Conservation (phyloP, 2,113 vertebrate genomes). For the Psilopsiagon aurifrons region DNA sequence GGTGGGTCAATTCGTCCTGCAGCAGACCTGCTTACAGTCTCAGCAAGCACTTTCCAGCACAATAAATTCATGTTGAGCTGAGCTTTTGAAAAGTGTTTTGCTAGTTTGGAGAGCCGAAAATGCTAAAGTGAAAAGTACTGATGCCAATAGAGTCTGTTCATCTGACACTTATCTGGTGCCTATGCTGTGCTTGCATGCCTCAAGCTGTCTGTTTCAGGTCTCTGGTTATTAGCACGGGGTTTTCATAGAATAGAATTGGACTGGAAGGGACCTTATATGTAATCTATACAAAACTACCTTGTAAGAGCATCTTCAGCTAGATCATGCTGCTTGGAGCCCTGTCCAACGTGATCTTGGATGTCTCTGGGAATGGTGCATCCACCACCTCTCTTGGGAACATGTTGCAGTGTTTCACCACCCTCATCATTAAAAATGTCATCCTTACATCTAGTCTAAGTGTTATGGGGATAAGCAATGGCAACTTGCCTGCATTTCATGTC, state of each 20-base stretch:
- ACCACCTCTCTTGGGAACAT: not conserved
- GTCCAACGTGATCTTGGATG: not conserved
- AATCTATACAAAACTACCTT: not conserved
- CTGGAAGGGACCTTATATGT: not conserved
- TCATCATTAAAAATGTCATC: not conserved
- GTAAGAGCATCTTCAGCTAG: not conserved
- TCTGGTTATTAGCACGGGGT: not conserved
- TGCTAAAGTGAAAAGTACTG: not conserved
- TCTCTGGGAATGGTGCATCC: not conserved
- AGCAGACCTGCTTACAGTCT: accelerated
- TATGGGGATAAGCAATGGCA: not conserved
- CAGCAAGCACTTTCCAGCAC: not conserved
- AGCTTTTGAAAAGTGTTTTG: not conserved
- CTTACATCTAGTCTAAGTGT: not conserved
- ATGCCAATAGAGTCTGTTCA: accelerated
- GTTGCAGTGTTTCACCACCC: not conserved
- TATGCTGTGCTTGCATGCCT: not conserved
- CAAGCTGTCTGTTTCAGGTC: not conserved
- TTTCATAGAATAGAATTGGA: not conserved
- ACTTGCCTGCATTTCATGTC: not conserved
- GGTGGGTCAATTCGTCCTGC: not conserved
- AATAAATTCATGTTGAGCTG: not conserved
- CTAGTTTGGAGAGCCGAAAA: not conserved
- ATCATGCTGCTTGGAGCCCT: not conserved
- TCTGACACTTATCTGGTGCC: not conserved